Evolutionary conservation across 2,888 invertebrate species (phyloP).

Genomic region (Osmoderma eremita): DNA sequence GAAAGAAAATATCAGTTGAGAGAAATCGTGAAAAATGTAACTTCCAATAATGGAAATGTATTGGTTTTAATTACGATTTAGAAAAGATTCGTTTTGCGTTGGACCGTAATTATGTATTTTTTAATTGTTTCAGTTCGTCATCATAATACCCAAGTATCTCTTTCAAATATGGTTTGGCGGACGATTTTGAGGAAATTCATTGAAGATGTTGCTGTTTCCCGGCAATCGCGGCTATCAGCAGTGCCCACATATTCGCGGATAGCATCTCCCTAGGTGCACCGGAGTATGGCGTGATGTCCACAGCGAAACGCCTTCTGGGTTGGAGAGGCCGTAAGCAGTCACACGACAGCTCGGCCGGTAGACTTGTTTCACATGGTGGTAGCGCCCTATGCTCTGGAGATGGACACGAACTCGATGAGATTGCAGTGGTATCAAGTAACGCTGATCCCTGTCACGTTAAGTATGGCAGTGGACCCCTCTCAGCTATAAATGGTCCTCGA

Average conservation of each 20-base stretch:
- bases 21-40: slow-evolving; percentile 22
- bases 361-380: slow-evolving; percentile 63
- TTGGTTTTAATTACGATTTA: neutral
- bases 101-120: neutral
- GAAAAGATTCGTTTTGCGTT: too few relatives aligned
- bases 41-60: slow-evolving; percentile 4
- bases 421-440: slow-evolving; percentile 72
- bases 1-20: slow-evolving; percentile 13
- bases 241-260: slow-evolving; percentile 25
- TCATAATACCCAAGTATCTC: slow-evolving; percentile 15
- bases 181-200: neutral
- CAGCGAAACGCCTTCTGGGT: slow-evolving; percentile 72
- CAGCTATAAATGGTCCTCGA: slow-evolving; percentile 70
- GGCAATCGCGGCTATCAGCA: slow-evolving; percentile 13
- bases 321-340: slow-evolving; percentile 71
- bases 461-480: slow-evolving; percentile 68
- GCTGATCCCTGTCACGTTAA: slow-evolving; percentile 67
- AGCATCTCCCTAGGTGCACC: slow-evolving; percentile 42
- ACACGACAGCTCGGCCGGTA: slow-evolving; percentile 65
- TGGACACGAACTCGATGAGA: slow-evolving; percentile 73
- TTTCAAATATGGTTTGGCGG: neutral
- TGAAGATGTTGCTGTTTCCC: slow-evolving; percentile 12
- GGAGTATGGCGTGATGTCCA: slow-evolving; percentile 67
- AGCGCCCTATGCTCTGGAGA: slow-evolving; percentile 54
- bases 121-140: slow-evolving; percentile 20